Base-by-base conservation (phyloP, 1,140 invertebrate species). In the Lordiphosa collinella region DNA sequence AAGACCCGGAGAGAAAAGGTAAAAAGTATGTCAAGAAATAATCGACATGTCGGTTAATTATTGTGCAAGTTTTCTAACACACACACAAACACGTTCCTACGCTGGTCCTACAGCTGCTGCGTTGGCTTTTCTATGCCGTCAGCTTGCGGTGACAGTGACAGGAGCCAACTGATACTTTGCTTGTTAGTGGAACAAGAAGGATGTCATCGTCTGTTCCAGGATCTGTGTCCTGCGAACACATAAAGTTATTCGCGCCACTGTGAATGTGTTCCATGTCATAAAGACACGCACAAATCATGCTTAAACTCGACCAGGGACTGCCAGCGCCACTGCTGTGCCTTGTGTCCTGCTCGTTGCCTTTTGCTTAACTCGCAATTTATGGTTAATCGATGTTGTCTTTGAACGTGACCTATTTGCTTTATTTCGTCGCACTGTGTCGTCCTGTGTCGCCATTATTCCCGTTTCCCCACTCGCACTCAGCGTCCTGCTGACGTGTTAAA, bases 301-400 rank as follows among this genome's bases (percentile, higher is more conserved):
- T 73, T 78, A 65, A 84, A 63, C 68, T 69, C 59, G 59, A 40
- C 71, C 54, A 51, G 52, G 32, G 41, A 35, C 47, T 12, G 44
- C 36, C 46, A 46, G 48, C 14, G 44, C 54, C 54, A 8, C 31
- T 52, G n/a, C 60, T 58, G 34, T 38, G 41, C 25, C 38, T 59
- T 35, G 14, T 58, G 67, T 76, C 78, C 67, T 64, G 57, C 52
- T 70, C 67, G 75, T 74, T 71, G 66, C 71, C 85, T 82, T 86
- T 80, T 86, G 82, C 82, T 86, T 82, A 86, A 86, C 82, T 86
- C 76, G 82, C 82, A 86, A 86, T 86, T 86, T 86, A 86, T 86
- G 82, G 82, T 86, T 84, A 86, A 86, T 86, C 82, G 82, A 86
- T 86, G 82, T 82, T 86, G 82, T 86, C 76, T 73, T 82, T 86